Conservation (phyloP, 2,888 invertebrate genomes). For the Phyllotreta striolata region DNA sequence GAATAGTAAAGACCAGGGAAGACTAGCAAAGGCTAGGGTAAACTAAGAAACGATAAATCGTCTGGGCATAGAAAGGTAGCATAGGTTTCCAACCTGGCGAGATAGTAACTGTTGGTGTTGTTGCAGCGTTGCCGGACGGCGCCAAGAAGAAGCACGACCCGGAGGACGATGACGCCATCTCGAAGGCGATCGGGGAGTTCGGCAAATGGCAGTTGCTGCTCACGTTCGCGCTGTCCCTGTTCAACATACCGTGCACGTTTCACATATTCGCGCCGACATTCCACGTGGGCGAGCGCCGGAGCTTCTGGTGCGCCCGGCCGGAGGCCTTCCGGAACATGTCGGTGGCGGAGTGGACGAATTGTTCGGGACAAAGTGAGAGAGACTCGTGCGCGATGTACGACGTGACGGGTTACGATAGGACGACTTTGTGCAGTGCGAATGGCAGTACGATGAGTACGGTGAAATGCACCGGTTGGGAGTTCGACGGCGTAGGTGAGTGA, state of each 20-base stretch:
- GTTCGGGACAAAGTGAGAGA: conserved; percentile 67
- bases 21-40: no score
- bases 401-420: conserved; percentile 46
- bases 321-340: conserved; percentile 58
- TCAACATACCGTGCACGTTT: conserved; percentile 83
- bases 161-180: conserved; percentile 69
- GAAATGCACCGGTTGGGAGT: conserved; percentile 57
- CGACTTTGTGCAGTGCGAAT: conserved; percentile 30
- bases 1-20: no score
- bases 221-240: conserved; percentile 76
- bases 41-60: neutral
- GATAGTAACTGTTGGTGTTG: conserved; percentile 13
- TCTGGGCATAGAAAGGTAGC: neutral
- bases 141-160: conserved; percentile 46
- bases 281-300: conserved; percentile 69
- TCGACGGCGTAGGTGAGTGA: conserved; percentile 55
- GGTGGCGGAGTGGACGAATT: conserved; percentile 68
- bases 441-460: conserved; percentile 40
- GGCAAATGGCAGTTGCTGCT: conserved; percentile 80
- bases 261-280: conserved; percentile 82
- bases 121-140: conserved; percentile 49
- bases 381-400: conserved; percentile 67
- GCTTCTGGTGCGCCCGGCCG: conserved; percentile 76
- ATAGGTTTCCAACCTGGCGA: neutral
- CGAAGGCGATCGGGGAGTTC: conserved; percentile 75